Conservation (phyloP, 1,140 invertebrate genomes). For the Drosophila mayri region DNA sequence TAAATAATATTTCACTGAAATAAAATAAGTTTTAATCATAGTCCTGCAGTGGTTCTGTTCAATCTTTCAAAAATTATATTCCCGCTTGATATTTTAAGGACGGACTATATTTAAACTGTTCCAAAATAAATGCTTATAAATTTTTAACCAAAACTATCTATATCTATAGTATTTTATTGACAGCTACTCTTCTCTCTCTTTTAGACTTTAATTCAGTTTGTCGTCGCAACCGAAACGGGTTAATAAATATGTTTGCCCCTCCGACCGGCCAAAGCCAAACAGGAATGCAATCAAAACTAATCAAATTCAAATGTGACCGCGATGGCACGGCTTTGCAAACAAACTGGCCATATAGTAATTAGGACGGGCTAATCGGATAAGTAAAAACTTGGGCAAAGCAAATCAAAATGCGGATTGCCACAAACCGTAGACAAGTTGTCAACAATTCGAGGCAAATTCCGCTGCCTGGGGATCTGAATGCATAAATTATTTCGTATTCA, state of each 20-base stretch:
- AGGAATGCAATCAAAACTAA: conserved; percentile 29
- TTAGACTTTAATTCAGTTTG: conserved; percentile 2
- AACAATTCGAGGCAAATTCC: conserved; percentile 40
- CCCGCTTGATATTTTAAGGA: neutral
- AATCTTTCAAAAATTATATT: too few species aligned
- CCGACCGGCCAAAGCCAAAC: conserved; percentile 3
- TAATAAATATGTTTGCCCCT: conserved; percentile 15
- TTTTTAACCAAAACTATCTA: too few species aligned
- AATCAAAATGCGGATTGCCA: conserved; percentile 63
- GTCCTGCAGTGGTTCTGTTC: neutral
- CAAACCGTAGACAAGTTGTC: conserved; percentile 39
- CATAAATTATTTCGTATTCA: conserved; percentile 64
- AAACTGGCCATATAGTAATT: conserved; percentile 38
- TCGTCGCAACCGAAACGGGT: conserved; percentile 4
- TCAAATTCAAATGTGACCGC: conserved; percentile 34
- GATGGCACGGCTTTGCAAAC: conserved; percentile 13
- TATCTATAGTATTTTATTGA: neutral
- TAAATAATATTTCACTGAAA: too few species aligned
- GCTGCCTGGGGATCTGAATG: conserved; percentile 14
- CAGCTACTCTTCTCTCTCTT: neutral
- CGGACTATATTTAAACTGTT: neutral
- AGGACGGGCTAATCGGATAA: conserved; percentile 32
- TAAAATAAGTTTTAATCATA: too few species aligned
- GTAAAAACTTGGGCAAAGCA: conserved; percentile 39
- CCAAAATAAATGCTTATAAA: neutral